Base-by-base conservation (phyloP, 2,113 vertebrate species). In the Hymenochirus boettgeri region DNA sequence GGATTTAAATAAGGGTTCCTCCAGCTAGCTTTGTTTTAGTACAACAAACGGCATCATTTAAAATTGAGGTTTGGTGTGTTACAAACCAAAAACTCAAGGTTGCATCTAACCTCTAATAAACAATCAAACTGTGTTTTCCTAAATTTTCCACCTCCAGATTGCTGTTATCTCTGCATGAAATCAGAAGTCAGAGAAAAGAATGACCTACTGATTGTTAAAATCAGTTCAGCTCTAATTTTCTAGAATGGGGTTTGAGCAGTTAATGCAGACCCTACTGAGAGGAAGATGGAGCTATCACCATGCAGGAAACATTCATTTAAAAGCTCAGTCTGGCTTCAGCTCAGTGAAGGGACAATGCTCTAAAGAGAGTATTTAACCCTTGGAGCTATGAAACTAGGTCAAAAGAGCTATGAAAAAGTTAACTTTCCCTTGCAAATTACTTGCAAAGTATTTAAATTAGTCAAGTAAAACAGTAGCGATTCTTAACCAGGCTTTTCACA, bases 201-300 rank as follows among this genome's bases (percentile, higher is more conserved):
- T 83, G 82, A 84, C 82, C 85, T 78, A 65, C 59, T 84, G 86
- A 88, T 88, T 85, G 83, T 80, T 60, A 72, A 81, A 81, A 69
- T 77, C 82, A 84, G 79, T 73, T 81, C 73, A 54, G 78, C 80
- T 86, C 84, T 87, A 86, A 89, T 89, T 89, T 84, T 80, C 75
- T 63, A 77, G 80, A 86, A 88, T 86, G 81, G 73, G 80, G 82
- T 87, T 83, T 80, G 77, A 87, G 83, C 82, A 46, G 77, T 79
- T 88, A 86, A 87, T 79, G 81, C 72, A 62, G 80, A 83, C 74
- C 85, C 85, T 10, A 71, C 84, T 82, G 86, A 51, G 88, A 76
- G 29, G 67, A 79, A 88, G 82, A 87, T 86, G 74, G 81, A 83
- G 80, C 73, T 45, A 81, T 65, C 76, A 66, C 79, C 79, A 48